Conservation (phyloP, 2,888 invertebrate species). For the Bedellia somnulentella region DNA sequence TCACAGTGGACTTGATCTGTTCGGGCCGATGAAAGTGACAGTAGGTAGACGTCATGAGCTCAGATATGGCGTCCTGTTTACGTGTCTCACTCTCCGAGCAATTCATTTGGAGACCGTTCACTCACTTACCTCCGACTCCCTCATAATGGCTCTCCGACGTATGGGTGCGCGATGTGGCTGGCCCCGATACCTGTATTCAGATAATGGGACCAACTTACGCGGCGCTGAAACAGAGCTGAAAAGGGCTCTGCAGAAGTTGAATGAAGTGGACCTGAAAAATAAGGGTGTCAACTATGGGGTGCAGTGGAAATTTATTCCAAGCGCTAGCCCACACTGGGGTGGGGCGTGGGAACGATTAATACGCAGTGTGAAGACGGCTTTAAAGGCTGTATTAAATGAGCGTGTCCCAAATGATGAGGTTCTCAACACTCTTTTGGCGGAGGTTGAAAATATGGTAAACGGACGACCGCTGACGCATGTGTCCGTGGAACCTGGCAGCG, state of each 20-base stretch:
- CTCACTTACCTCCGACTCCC: slow-evolving; percentile 10
- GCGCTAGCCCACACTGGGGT: too few species aligned
- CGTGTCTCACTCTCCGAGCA: slow-evolving; percentile 9
- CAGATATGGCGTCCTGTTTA: slow-evolving; percentile 6
- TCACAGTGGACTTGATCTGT: slow-evolving; percentile 2
- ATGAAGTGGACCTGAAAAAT: neutral
- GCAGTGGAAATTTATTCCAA: neutral
- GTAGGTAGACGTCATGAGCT: slow-evolving; percentile 4
- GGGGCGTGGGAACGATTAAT: slow-evolving; percentile 13
- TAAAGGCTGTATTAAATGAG: slow-evolving; percentile 11
- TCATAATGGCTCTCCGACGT: slow-evolving; percentile 13
- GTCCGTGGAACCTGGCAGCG: slow-evolving; percentile 11
- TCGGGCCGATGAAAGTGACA: slow-evolving; percentile 5
- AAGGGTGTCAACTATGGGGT: neutral
- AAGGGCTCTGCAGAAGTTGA: slow-evolving; percentile 1
- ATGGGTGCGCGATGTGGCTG: slow-evolving; percentile 13
- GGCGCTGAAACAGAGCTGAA: slow-evolving; percentile 8
- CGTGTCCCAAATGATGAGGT: slow-evolving; percentile 9
- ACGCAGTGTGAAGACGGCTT: slow-evolving; percentile 9
- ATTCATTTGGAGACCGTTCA: slow-evolving; percentile 11
- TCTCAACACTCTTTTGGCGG: slow-evolving; percentile 1
- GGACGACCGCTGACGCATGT: slow-evolving; percentile 14
- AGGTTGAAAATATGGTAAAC: slow-evolving; percentile 11
- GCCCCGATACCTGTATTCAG: slow-evolving; percentile 9
- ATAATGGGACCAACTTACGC: slow-evolving; percentile 9